A percentile compares a stretch with the other conserved stretches of the same genome.
These are phyloP conservation scores for Lumbricus terrestris DNA, from an alignment of 2,888 invertebrate genomes.

Conservation along the genomic window DNA sequence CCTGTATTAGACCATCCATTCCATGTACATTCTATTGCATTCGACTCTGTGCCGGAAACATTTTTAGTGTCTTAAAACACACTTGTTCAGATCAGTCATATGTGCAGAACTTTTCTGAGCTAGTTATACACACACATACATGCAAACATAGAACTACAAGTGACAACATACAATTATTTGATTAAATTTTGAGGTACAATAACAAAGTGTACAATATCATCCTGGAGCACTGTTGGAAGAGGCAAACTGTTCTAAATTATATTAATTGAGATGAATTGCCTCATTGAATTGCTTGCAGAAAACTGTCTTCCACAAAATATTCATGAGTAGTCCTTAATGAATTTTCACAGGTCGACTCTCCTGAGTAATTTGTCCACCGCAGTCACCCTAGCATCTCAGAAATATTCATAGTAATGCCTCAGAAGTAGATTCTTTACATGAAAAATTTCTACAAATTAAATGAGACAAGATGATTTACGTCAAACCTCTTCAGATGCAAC, in stretches of 20 bases:
- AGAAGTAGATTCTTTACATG: background rate
- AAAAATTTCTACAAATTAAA: background rate
- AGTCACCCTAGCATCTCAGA: background rate
- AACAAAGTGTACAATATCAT: too few relatives aligned
- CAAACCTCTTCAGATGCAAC: slow-evolving; percentile 46
- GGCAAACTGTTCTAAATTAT: background rate
- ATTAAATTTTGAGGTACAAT: too few relatives aligned
- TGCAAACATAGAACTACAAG: too few relatives aligned
- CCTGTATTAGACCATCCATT: too few relatives aligned
- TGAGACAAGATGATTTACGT: background rate
- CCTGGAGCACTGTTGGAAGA: too few relatives aligned
- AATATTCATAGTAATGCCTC: background rate
- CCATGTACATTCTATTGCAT: too few relatives aligned
- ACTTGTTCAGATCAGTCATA: too few relatives aligned
- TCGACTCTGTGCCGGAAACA: too few relatives aligned
- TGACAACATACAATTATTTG: background rate
- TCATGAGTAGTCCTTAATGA: background rate
- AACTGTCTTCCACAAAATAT: background rate
- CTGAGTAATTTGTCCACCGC: background rate
- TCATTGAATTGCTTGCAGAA: background rate
- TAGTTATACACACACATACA: too few relatives aligned
- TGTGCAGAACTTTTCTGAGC: too few relatives aligned
- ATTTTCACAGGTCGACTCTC: background rate
- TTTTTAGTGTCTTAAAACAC: too few relatives aligned
- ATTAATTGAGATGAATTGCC: background rate